These are phyloP conservation scores for Intellagama lesueurii DNA, from an alignment of 2,797 vertebrate genomes.

Conservation along the genomic window DNA sequence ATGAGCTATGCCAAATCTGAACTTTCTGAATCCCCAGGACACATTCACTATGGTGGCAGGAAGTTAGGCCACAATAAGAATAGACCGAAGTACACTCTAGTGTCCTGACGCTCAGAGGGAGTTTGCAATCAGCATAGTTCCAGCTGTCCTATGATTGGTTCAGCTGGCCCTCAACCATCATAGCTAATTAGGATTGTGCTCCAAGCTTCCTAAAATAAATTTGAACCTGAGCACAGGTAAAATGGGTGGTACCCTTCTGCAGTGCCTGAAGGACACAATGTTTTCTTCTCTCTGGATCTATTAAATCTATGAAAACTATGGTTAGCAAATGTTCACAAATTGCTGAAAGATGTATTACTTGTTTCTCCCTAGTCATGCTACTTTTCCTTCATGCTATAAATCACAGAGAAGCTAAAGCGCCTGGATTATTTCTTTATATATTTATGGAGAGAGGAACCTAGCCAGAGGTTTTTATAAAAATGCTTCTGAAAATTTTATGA, in stretches of 20 bases:
- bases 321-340: constrained; percentile 12
- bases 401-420: not conserved
- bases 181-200: no score
- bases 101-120: no score
- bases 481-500: constrained; percentile 42
- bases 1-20: no score
- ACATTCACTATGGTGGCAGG: no score
- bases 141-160: no score
- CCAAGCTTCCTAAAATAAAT: constrained; percentile 13
- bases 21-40: no score
- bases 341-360: constrained; percentile 9
- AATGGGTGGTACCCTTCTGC: not conserved
- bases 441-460: not conserved
- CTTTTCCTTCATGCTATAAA: not conserved
- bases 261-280: not conserved
- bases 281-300: not conserved
- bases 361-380: not conserved
- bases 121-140: no score
- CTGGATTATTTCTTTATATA: not conserved
- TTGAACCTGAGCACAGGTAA: constrained; percentile 38
- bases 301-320: constrained; percentile 7
- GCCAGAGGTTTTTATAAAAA: constrained; percentile 33
- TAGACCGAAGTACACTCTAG: no score
- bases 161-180: no score
- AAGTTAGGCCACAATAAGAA: no score